Evolutionary conservation across 2,888 invertebrate genomes (phyloP).

Genomic region (Lepidochrysops patricia): DNA sequence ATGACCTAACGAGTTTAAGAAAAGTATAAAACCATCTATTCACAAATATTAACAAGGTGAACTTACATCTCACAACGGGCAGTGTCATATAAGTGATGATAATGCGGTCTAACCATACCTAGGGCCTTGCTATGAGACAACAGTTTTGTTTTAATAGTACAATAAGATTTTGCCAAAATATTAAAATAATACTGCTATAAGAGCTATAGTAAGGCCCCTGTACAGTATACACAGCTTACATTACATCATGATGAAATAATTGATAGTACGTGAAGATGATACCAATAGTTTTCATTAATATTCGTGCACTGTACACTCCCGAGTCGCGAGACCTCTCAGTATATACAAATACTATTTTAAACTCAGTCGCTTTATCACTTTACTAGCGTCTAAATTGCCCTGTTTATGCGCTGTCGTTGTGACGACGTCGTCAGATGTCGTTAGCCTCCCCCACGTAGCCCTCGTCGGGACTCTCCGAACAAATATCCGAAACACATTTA

Average conservation of each 20-base stretch:
- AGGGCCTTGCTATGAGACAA: too few species aligned
- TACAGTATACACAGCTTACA: background rate
- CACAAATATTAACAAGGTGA: constrained; percentile 10
- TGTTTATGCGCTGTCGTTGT: constrained; percentile 57
- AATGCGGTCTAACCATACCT: background rate
- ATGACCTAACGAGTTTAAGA: constrained; percentile 8
- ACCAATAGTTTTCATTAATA: constrained; percentile 10
- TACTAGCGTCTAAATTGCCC: constrained; percentile 60
- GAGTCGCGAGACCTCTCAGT: constrained; percentile 21
- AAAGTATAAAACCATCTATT: constrained; percentile 12
- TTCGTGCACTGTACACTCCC: constrained; percentile 28
- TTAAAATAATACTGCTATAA: too few species aligned
- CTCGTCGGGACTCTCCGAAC: constrained; percentile 89
- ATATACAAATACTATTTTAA: constrained; percentile 51
- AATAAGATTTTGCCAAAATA: too few species aligned
- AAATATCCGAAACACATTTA: constrained; percentile 69
- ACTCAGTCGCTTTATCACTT: constrained; percentile 73
- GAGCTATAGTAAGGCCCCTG: too few species aligned
- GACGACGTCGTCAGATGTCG: constrained; percentile 79
- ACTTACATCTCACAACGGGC: constrained; percentile 6
- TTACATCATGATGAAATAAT: background rate
- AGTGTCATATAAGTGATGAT: background rate
- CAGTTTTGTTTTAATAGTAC: too few species aligned
- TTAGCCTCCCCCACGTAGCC: constrained; percentile 89
- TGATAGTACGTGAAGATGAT: constrained; percentile 9